Base-by-base conservation (phyloP, 2,797 vertebrate species). In the Falco peregrinus region DNA sequence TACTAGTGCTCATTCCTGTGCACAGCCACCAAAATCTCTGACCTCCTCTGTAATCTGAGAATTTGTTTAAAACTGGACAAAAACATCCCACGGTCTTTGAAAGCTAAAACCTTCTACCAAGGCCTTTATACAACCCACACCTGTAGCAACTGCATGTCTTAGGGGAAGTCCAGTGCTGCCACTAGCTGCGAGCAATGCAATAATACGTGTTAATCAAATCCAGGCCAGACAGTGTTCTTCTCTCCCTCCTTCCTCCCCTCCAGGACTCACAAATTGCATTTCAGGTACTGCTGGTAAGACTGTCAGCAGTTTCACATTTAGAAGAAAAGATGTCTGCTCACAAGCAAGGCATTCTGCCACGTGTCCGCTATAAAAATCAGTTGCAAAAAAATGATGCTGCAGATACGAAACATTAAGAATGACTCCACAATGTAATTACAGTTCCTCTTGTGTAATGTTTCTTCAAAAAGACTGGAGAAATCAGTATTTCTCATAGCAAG, bases 281-380 rank as follows among this genome's bases (percentile, higher is more conserved):
- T 80, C 95, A 89, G 69, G 45, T 64, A 43, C 54, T 53, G 33
- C 2, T 2, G 48, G 69, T 35, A 78, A 84, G 57, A 47, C 47
- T 97, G 87, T 79, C 93, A 95, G 47, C n/a, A 63, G 43, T n/a
- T 43, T 81, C 79, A 37, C 73, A 86, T 94, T 93, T 45, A 61
- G 53, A 67, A 90, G 82, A 78, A 91, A 91, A 76, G 43, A 63
- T 91, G 61, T 39, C 63, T 91, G 37, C 69, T 91, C 60, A 50
- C 35, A 84, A 85, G 65, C 67, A 90, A 76, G 35, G 33, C 45
- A 37, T 84, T 90, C 82, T 81, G 76, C 39, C 12, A 4, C 28
- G 68, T 56, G 50, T 45, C 83, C 0, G 3, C 63, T 67, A 54
- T 69, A 94, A 95, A 90, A 92, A 90, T 73, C 69, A 19, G 51